Evolutionary conservation across 1,140 invertebrate species (phyloP), one percentile per base, ranked within the genome.

Genomic region (Drosophila mayri): DNA sequence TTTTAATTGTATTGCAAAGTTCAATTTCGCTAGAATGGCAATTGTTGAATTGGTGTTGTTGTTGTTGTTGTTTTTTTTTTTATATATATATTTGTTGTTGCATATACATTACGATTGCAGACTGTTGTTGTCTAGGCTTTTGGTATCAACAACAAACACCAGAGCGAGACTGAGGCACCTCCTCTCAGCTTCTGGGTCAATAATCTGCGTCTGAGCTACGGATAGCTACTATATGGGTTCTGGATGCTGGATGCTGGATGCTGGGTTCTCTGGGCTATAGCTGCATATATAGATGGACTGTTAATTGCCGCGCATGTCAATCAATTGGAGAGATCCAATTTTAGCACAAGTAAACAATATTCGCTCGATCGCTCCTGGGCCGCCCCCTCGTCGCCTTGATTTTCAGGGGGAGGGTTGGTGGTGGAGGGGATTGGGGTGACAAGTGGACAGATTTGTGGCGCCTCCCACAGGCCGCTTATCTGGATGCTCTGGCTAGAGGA

Each of bases 301-400:
- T 59, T 81, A 73, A 43, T 79, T 77, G 84, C 64, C 77, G 78
- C 74, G 35, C 43, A 68, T 88, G 85, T 90, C 85, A 88, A 88
- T 88, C 85, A 88, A 88, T 88, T 88, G 81, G 60, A 88, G 85
- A 88, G 85, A 88, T 88, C 85, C 85, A 88, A 90, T 90, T 88
- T 88, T 88, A 88, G 85, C 85, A 85, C 81, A 85, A 84, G 85
- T 88, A 88, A 90, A 88, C 85, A 90, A 90, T 90, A 84, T 84
- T 80, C 79, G 72, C 79, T 71, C 65, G 73, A 76, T 78, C 60
- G 60, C 44, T 43, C 64, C 50, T 41, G 63, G 25, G 25, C 62
- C 58, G 57, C 58, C 38, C 46, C 52, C 67, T 47, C 58, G 32
- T 20, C 32, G 59, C 20, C 52, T 32, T 20, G 30, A n/a, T 38